phyloP scores from a whole-genome alignment of 2,888 invertebrate species.

The Microchrysa polita region DNA sequence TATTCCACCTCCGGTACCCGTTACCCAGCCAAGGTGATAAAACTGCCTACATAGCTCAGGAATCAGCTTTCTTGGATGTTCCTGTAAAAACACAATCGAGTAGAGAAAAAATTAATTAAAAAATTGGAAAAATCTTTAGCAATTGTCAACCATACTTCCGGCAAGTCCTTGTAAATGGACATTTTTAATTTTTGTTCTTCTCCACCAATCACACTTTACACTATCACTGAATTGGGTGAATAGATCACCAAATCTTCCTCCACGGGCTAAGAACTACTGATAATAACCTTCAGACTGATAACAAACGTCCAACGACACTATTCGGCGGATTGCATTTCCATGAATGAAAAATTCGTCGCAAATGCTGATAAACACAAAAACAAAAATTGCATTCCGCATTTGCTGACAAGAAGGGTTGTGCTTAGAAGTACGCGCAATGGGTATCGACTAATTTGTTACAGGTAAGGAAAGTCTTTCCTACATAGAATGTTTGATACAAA shows the following conservation, averaged over 20 bases:
- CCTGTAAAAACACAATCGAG: conserved; percentile 64
- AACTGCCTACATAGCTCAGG: conserved; percentile 90
- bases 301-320: not conserved
- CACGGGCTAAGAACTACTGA: not conserved
- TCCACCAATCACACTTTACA: not conserved
- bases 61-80: conserved; percentile 85
- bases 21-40: conserved; percentile 95
- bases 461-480: too few species aligned
- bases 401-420: too few species aligned
- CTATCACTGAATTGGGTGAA: not conserved
- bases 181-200: conserved; percentile 50
- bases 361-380: not conserved
- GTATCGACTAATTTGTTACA: too few species aligned
- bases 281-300: not conserved
- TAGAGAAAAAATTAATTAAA: not conserved
- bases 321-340: not conserved
- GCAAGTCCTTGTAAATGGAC: conserved; percentile 61
- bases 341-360: too few species aligned
- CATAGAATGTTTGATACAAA: too few species aligned
- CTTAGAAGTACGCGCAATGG: too few species aligned
- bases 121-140: conserved; percentile 31
- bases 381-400: conserved; percentile 28
- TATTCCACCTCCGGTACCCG: conserved; percentile 96
- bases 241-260: too few species aligned
- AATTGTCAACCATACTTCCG: conserved; percentile 53